A percentile compares a stretch with the other conserved stretches of the same genome.
phyloP scores from a whole-genome alignment of 1,140 invertebrate species.

The Epicauta chinensis region DNA sequence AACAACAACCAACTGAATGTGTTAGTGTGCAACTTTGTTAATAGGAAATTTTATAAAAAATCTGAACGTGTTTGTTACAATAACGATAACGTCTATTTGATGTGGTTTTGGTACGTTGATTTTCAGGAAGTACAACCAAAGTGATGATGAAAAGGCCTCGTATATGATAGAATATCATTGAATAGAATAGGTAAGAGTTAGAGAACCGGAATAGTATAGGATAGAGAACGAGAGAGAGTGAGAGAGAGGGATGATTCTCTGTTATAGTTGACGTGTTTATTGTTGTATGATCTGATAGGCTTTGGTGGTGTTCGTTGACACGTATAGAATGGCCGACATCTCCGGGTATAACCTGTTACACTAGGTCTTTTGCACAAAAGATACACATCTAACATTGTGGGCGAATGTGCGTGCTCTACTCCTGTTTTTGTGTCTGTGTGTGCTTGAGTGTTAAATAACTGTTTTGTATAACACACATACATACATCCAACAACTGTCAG shows the following conservation, averaged over 20 bases:
- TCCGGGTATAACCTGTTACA: slow-evolving; percentile 17
- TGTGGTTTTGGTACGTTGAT: neutral
- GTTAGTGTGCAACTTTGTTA: too few species aligned
- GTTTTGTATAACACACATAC: too few species aligned
- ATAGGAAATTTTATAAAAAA: neutral
- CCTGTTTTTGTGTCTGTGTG: too few species aligned
- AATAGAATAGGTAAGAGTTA: neutral
- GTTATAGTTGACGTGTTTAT: slow-evolving; percentile 18
- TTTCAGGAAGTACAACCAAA: neutral
- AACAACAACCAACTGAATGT: neutral
- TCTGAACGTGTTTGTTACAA: neutral
- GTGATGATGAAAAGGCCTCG: neutral
- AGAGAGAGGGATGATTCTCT: slow-evolving; percentile 9
- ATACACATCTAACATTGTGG: slow-evolving; percentile 12
- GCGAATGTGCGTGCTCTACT: too few species aligned
- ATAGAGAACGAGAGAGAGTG: too few species aligned
- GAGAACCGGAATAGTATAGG: slow-evolving; percentile 1
- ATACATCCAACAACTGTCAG: too few species aligned
- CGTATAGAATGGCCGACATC: slow-evolving; percentile 19
- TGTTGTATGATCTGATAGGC: slow-evolving; percentile 16
- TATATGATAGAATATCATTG: neutral
- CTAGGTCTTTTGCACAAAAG: slow-evolving; percentile 9
- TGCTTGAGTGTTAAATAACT: too few species aligned
- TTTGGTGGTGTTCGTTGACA: slow-evolving; percentile 17
- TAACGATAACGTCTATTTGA: neutral